Percentiles rank a stretch among this genome's conserved stretches.
These are phyloP conservation scores for Polydrusus tereticollis DNA, from an alignment of 2,888 invertebrate genomes.

Conservation along the genomic window DNA sequence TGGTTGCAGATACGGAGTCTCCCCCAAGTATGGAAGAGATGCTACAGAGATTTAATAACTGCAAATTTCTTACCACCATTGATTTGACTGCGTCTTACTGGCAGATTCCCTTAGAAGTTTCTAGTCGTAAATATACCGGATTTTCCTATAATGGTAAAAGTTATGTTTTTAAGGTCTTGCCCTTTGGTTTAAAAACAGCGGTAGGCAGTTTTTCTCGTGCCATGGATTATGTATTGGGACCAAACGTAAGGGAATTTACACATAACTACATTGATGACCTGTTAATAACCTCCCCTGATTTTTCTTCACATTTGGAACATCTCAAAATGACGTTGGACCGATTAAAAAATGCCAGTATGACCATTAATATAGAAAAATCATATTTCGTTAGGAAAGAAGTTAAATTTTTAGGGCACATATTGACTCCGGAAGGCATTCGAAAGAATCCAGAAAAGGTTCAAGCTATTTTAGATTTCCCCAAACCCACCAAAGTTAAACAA, in stretches of 20 bases:
- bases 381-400: conserved; percentile 12
- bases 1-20: neutral
- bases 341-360: neutral
- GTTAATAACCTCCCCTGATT: neutral
- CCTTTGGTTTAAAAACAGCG: no score
- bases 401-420: conserved; percentile 26
- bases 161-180: no score
- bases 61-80: no score
- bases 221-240: no score
- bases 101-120: no score
- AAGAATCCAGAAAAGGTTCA: neutral
- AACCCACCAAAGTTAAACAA: neutral
- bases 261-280: no score
- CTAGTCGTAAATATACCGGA: no score
- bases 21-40: neutral
- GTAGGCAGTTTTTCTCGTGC: no score
- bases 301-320: neutral
- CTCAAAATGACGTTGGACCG: neutral
- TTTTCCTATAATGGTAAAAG: no score
- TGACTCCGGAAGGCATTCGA: neutral
- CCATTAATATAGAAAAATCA: conserved; percentile 48
- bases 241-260: no score
- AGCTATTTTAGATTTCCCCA: neutral
- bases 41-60: no score
- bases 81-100: no score